These are phyloP conservation scores for Pemphigus obesinymphae DNA, from an alignment of 1,140 invertebrate species.

Conservation along the genomic window DNA sequence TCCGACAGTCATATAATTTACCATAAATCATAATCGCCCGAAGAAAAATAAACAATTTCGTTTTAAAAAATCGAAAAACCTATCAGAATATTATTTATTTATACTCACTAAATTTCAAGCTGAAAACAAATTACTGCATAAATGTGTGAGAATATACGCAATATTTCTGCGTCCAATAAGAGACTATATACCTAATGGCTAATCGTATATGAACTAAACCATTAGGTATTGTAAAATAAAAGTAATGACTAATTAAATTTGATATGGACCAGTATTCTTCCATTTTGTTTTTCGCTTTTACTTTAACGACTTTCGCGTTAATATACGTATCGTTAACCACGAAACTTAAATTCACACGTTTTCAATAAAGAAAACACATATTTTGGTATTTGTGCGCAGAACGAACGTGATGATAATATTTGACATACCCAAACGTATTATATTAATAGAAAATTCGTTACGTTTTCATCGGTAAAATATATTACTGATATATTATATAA, in stretches of 20 bases:
- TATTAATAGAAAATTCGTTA: too few species aligned
- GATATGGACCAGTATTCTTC: not conserved
- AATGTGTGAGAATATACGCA: not conserved
- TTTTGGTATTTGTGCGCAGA: not conserved
- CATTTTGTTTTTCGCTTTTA: not conserved
- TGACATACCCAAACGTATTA: too few species aligned
- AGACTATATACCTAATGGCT: too few species aligned
- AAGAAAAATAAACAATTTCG: not conserved
- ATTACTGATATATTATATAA: too few species aligned
- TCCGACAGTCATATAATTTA: not conserved
- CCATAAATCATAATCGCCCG: not conserved
- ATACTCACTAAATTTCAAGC: not conserved
- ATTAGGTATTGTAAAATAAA: not conserved
- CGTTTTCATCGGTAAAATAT: too few species aligned
- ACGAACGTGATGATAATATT: not conserved
- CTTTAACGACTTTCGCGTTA: not conserved
- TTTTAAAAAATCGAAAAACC: not conserved
- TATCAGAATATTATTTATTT: too few species aligned
- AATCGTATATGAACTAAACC: not conserved
- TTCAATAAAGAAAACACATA: not conserved
- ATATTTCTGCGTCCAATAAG: not conserved
- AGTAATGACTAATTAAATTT: not conserved
- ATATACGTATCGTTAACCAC: not conserved
- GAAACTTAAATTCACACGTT: not conserved
- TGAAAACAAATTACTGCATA: not conserved